Conservation (phyloP, 2,797 vertebrate genomes). For the Gambelia wislizenii region DNA sequence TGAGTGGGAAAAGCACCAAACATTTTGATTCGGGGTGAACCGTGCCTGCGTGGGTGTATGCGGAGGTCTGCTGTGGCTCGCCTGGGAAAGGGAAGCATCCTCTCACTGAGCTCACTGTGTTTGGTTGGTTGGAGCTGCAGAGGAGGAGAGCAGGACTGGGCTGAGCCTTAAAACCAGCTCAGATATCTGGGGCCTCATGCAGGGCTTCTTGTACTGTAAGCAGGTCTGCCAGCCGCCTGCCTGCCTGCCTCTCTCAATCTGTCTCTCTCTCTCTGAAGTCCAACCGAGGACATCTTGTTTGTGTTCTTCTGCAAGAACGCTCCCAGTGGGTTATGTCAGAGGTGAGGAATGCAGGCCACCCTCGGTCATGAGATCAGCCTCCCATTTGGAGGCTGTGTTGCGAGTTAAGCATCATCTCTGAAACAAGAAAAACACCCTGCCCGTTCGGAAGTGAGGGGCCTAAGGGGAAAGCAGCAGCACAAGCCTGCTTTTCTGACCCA, state of each 20-base stretch:
- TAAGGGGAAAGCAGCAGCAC: neutral
- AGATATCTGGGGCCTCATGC: neutral
- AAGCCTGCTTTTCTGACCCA: neutral
- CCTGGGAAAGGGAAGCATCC: rapidly evolving
- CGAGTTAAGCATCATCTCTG: slow-evolving; percentile 63
- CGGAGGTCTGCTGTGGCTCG: rapidly evolving
- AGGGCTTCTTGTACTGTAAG: slow-evolving; percentile 20
- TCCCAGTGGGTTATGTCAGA: slow-evolving; percentile 76
- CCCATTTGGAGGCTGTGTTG: slow-evolving; percentile 64
- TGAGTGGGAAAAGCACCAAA: neutral
- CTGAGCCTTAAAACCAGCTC: neutral
- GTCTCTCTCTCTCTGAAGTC: neutral
- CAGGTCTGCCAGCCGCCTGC: slow-evolving; percentile 63
- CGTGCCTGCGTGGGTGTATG: neutral
- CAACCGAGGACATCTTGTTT: slow-evolving; percentile 72
- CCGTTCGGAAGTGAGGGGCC: slow-evolving; percentile 40
- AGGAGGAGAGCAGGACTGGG: neutral
- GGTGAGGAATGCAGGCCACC: slow-evolving; percentile 77
- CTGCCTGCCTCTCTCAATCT: neutral
- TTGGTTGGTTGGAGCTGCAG: neutral
- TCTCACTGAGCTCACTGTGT: rapidly evolving
- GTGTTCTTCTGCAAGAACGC: slow-evolving; percentile 70
- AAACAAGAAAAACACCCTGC: slow-evolving; percentile 45
- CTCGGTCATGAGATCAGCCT: slow-evolving; percentile 75
- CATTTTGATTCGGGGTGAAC: neutral